Evolutionary conservation across 2,888 invertebrate species (phyloP), one percentile per base, ranked within the genome.

Genomic region (Ceriagrion tenellum): DNA sequence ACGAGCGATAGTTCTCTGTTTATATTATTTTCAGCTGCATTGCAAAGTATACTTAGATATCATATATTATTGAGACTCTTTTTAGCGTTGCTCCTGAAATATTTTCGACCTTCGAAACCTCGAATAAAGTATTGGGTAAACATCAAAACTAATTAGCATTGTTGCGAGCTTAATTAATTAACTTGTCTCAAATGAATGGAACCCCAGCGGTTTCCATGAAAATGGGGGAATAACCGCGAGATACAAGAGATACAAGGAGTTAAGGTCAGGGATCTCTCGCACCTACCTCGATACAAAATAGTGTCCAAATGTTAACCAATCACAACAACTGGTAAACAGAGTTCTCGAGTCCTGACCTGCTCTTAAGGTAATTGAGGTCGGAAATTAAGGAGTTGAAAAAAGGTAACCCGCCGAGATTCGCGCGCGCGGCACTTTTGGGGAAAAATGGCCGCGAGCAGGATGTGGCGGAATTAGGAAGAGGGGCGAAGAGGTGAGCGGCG

Each of bases 161-260:
- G 18, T 20, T 63, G 69, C 63, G 63, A 69, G 47, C 69, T 63
- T 74, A 93, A 93, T 93, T 93, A 93, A 93, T 93, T 47, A 63
- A 93, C 47, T 74, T 47, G 74, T 69, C 69, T 69, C 91, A n/a
- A 55, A 74, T 74, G 55, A 69, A 93, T 93, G 93, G 93, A 93
- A 20, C 93, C n/a, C 40, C 63, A n/a, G 93, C 47, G 47, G 74
- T 30, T 69, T 23, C 91, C 40, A n/a, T 63, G 63, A 18, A 23
- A 55, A 47, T 63, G 55, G 69, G n/a, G 23, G 18, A 47, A 47
- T 23, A 89, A n/a, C 26, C 89, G 16, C 40, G 18, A 89, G 47
- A 47, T 47, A 8, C 55, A 89, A 55, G 89, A 55, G 20, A 10
- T 55, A 56, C 59, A 55, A 89, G n/a, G n/a, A n/a, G 47, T 26